Evolutionary conservation across 2,888 invertebrate genomes (phyloP).

Genomic region (Marronus borbonicus): DNA sequence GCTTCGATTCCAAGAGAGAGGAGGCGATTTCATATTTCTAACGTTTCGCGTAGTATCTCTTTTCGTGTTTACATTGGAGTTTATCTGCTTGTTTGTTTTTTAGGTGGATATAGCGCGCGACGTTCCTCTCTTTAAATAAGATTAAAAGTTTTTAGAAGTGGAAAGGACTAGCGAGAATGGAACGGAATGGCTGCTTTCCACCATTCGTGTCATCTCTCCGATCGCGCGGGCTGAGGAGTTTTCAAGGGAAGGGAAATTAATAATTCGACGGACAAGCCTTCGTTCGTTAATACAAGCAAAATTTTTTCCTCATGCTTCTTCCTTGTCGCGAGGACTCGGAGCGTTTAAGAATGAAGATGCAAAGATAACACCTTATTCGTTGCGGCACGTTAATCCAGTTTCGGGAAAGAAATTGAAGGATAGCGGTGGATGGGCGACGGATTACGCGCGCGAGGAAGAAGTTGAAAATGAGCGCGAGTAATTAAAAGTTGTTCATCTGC

Average conservation of each 20-base stretch:
- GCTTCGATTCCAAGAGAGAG: conserved; percentile 50
- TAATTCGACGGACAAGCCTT: conserved; percentile 38
- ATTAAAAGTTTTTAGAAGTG: conserved; percentile 39
- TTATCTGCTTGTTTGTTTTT: conserved; percentile 50
- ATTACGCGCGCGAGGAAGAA: conserved; percentile 44
- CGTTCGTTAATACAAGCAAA: neutral
- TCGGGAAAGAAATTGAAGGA: conserved; percentile 34
- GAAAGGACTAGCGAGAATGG: neutral
- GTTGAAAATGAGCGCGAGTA: conserved; percentile 59
- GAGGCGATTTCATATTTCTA: conserved; percentile 43
- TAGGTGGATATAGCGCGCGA: conserved; percentile 32
- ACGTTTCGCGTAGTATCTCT: conserved; percentile 36
- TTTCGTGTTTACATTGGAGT: conserved; percentile 46
- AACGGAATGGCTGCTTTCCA: neutral
- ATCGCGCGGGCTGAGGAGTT: conserved; percentile 21
- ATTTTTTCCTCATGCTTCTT: conserved; percentile 33
- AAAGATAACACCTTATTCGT: conserved; percentile 62
- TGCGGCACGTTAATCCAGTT: conserved; percentile 35
- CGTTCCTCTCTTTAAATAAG: conserved; percentile 24
- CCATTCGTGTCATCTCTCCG: conserved; percentile 12
- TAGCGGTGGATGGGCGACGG: conserved; percentile 8
- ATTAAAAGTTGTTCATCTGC: conserved; percentile 68
- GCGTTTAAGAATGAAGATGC: conserved; percentile 35
- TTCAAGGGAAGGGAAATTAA: conserved; percentile 32
- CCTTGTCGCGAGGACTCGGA: neutral